phyloP scores from a whole-genome alignment of 2,888 invertebrate genomes.

The Biston stratarius region DNA sequence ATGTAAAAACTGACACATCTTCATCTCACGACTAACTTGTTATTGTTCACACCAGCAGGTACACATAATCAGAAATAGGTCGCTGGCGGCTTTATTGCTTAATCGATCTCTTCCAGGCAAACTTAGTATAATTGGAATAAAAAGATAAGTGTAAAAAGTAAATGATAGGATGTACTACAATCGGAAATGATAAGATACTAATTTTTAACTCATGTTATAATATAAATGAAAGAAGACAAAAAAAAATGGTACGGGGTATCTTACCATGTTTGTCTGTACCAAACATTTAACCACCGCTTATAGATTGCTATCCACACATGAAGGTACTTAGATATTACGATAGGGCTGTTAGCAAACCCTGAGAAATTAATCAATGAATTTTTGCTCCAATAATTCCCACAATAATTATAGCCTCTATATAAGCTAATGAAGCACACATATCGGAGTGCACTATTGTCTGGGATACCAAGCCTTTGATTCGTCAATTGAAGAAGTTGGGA shows the following conservation, averaged over 20 bases:
- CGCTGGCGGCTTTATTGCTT: no score
- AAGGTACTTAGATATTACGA: constrained; percentile 65
- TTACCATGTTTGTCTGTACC: neutral
- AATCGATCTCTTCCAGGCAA: no score
- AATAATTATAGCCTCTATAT: constrained; percentile 81
- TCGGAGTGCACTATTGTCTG: constrained; percentile 65
- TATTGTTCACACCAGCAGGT: no score
- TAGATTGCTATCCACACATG: constrained; percentile 34
- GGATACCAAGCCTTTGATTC: constrained; percentile 48
- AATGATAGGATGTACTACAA: no score
- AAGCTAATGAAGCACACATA: constrained; percentile 70
- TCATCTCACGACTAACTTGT: no score
- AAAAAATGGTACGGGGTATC: neutral
- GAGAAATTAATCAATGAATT: constrained; percentile 81
- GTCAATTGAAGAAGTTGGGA: constrained; percentile 40
- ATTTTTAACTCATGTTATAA: no score
- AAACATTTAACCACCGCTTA: constrained; percentile 12
- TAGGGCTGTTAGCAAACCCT: constrained; percentile 74
- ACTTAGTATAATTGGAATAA: no score
- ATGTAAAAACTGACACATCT: no score
- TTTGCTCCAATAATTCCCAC: constrained; percentile 85
- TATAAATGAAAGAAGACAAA: constrained; percentile 10
- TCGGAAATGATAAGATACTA: no score
- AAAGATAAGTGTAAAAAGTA: no score
- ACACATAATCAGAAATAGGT: no score